These are phyloP conservation scores for Salticus scenicus DNA, from an alignment of 2,888 invertebrate species.

Conservation along the genomic window DNA sequence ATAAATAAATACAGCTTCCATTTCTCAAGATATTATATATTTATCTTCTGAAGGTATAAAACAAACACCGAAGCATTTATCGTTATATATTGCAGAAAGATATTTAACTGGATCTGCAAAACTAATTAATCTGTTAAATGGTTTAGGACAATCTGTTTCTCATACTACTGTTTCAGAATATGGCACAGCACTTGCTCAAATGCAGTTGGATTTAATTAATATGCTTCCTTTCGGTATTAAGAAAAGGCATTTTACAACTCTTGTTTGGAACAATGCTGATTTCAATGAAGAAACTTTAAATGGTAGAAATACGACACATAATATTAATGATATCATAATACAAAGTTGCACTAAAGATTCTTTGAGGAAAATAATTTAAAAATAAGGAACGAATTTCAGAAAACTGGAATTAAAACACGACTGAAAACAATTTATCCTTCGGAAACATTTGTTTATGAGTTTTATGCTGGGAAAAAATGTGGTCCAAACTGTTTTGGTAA, in stretches of 20 bases:
- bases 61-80: constrained; percentile 8
- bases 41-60: neutral
- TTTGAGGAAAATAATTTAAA: neutral
- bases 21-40: constrained; percentile 13
- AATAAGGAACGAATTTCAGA: neutral
- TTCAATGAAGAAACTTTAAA: constrained; percentile 5
- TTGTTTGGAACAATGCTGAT: constrained; percentile 17
- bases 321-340: constrained; percentile 3
- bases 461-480: neutral
- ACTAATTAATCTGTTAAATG: neutral
- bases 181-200: constrained; percentile 4
- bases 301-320: neutral
- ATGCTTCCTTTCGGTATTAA: neutral
- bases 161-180: neutral
- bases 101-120: neutral
- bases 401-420: neutral
- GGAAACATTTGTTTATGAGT: neutral
- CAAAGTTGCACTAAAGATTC: neutral
- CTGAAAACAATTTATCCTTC: neutral
- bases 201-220: neutral
- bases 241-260: neutral
- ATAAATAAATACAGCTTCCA: too few species aligned
- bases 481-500: neutral
- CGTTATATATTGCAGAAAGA: neutral
- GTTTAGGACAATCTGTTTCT: constrained; percentile 21